phyloP scores from a whole-genome alignment of 2,888 invertebrate species.

The Ptychoptera contaminata region DNA sequence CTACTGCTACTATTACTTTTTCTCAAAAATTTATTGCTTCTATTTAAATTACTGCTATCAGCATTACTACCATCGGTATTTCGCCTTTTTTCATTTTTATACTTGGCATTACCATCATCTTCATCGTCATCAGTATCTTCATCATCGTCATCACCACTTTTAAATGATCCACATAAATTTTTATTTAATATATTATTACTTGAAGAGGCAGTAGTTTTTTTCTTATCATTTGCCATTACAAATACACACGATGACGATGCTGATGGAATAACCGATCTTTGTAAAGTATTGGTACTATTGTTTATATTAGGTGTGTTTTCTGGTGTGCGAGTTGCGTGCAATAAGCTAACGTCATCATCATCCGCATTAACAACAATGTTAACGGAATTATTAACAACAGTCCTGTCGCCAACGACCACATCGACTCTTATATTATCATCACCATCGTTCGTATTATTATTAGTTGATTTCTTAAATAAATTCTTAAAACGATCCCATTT shows the following conservation, averaged over 20 bases:
- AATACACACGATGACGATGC: slow-evolving; percentile 6
- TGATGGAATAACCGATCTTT: slow-evolving; percentile 2
- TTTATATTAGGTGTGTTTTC: neutral
- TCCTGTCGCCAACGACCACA: too few species aligned
- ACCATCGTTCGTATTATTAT: too few species aligned
- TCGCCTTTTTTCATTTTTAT: neutral
- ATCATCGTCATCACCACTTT: slow-evolving; percentile 20
- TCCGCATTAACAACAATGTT: neutral
- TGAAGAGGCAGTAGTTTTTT: slow-evolving; percentile 7
- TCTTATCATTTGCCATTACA: neutral
- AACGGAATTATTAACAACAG: neutral
- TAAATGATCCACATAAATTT: slow-evolving; percentile 31
- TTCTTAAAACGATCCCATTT: slow-evolving; percentile 4
- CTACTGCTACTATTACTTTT: slow-evolving; percentile 4
- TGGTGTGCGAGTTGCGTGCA: neutral
- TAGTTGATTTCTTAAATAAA: too few species aligned
- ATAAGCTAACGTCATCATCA: slow-evolving; percentile 1
- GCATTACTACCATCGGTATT: neutral
- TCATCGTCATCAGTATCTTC: slow-evolving; percentile 11
- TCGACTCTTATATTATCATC: too few species aligned
- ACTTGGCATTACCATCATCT: slow-evolving; percentile 15
- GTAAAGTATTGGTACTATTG: neutral
- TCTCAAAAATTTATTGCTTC: too few species aligned
- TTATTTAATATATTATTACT: slow-evolving; percentile 31
- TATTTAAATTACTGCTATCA: neutral